phyloP scores from a whole-genome alignment of 53 echinoderm and acorn worm genomes.

The Crossaster papposus region DNA sequence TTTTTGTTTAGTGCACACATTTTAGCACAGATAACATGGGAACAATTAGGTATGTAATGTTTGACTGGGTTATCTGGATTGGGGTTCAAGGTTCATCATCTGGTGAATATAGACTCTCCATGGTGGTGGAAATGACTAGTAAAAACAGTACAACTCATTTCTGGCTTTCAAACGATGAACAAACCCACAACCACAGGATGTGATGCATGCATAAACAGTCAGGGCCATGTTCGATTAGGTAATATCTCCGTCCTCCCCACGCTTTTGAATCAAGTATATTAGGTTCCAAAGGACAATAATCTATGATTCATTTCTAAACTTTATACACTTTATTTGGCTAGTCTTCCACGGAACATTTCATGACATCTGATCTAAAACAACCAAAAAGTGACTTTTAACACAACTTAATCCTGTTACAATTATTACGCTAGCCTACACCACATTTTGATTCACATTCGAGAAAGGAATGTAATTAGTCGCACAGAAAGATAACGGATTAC shows the following conservation, averaged over 20 bases:
- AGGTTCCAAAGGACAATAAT: conserved; percentile 6
- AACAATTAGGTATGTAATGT: background rate
- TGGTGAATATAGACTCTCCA: background rate
- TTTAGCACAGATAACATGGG: background rate
- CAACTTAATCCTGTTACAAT: background rate
- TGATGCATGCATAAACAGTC: conserved; percentile 7
- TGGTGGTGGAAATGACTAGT: conserved; percentile 19
- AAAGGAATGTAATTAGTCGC: background rate
- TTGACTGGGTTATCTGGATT: background rate
- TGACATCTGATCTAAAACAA: background rate
- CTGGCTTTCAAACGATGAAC: background rate
- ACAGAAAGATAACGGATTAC: background rate
- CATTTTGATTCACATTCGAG: background rate
- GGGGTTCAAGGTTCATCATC: background rate
- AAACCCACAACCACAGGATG: conserved; percentile 16
- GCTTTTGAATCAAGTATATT: background rate
- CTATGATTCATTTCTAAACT: conserved; percentile 33
- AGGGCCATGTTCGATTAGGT: background rate
- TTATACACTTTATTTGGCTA: background rate
- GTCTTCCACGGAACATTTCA: background rate
- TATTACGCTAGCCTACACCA: background rate
- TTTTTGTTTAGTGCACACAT: background rate
- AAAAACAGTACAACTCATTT: conserved; percentile 4
- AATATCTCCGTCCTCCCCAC: background rate
- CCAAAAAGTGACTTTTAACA: background rate